Percentiles rank a stretch among this genome's conserved stretches.
These are phyloP conservation scores for Himalopsyche tibetana DNA, from an alignment of 2,888 invertebrate genomes.

Conservation along the genomic window DNA sequence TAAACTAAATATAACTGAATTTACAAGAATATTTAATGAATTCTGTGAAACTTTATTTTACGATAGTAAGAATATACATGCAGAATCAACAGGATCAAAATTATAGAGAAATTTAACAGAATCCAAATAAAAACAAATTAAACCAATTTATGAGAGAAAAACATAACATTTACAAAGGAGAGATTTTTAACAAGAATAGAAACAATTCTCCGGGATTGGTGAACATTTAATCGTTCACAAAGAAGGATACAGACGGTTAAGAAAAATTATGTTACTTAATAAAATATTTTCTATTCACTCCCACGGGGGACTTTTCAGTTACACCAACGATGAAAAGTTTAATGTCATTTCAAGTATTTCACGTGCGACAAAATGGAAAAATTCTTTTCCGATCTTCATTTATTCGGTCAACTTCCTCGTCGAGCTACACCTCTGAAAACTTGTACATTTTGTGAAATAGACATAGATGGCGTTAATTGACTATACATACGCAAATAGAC, in stretches of 20 bases:
- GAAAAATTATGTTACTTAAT: slow-evolving; percentile 21
- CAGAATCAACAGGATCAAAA: neutral
- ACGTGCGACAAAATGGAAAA: neutral
- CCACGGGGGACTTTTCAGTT: slow-evolving; percentile 12
- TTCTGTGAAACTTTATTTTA: slow-evolving; percentile 18
- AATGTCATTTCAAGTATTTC: slow-evolving; percentile 2
- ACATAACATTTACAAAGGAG: slow-evolving; percentile 17
- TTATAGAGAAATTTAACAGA: slow-evolving; percentile 18
- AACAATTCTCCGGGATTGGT: neutral
- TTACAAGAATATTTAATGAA: slow-evolving; percentile 20
- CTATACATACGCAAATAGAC: slow-evolving; percentile 34
- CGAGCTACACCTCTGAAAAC: neutral
- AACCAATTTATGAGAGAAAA: slow-evolving; percentile 11
- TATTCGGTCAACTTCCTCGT: neutral
- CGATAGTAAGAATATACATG: neutral
- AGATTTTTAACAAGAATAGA: slow-evolving; percentile 21
- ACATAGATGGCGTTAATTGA: slow-evolving; percentile 30
- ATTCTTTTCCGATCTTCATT: neutral
- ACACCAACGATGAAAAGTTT: slow-evolving; percentile 2
- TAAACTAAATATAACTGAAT: slow-evolving; percentile 23
- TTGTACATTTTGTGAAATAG: neutral
- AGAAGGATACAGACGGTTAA: neutral
- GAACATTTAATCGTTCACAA: neutral
- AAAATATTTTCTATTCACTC: slow-evolving; percentile 21
- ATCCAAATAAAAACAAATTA: neutral